Percentiles rank a stretch among this genome's conserved stretches.
Conservation (phyloP, 1,140 invertebrate species). For the Tetramorium parvispinum region DNA sequence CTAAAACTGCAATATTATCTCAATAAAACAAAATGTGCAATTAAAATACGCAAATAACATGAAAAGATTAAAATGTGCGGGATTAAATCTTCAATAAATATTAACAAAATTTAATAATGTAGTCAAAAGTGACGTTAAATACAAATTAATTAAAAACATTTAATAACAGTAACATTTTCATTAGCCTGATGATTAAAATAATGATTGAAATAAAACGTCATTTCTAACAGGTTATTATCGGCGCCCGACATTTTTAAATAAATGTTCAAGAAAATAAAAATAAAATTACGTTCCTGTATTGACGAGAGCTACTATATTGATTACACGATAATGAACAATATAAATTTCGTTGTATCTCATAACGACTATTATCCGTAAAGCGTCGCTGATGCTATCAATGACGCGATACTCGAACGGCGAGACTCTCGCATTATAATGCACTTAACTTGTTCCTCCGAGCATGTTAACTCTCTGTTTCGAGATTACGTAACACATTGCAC, state of each 20-base stretch:
- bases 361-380: constrained; percentile 23
- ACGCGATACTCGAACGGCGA: constrained; percentile 31
- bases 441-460: constrained; percentile 65
- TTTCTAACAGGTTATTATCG: not conserved
- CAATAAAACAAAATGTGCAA: not conserved
- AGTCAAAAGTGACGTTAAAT: not conserved
- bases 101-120: constrained; percentile 27
- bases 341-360: constrained; percentile 38
- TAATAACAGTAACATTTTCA: not conserved
- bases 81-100: constrained; percentile 52
- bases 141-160: constrained; percentile 21
- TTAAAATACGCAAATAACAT: constrained; percentile 32
- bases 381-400: constrained; percentile 47
- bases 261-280: not conserved
- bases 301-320: not conserved
- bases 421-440: constrained; percentile 40
- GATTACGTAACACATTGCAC: constrained; percentile 62
- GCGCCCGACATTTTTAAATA: not conserved
- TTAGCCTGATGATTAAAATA: not conserved
- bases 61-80: not conserved
- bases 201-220: not conserved
- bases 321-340: constrained; percentile 22
- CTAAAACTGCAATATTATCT: constrained; percentile 41
- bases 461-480: constrained; percentile 65
- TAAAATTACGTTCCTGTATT: not conserved